These are phyloP conservation scores for Cenopis cana DNA, from an alignment of 2,888 invertebrate species.

Conservation along the genomic window DNA sequence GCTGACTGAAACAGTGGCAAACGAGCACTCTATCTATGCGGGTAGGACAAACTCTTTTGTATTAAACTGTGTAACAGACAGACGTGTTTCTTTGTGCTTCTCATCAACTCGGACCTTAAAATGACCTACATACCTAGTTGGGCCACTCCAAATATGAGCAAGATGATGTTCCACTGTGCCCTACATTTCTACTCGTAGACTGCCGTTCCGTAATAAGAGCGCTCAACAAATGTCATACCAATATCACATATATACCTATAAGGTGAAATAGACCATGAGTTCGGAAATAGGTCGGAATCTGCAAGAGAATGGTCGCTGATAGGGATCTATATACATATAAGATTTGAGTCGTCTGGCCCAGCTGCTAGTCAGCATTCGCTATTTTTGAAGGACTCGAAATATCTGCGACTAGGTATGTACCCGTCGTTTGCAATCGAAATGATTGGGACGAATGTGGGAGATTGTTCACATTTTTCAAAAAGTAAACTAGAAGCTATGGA, in stretches of 20 bases:
- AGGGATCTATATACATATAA: not conserved
- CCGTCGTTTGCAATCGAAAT: not conserved
- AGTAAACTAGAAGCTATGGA: too few species aligned
- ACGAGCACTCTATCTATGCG: too few species aligned
- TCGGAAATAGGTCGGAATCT: constrained; percentile 16
- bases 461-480: too few species aligned
- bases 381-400: not conserved
- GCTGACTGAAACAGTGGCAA: not conserved
- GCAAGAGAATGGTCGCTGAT: constrained; percentile 9
- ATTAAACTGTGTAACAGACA: too few species aligned
- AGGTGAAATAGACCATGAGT: not conserved
- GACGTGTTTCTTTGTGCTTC: too few species aligned
- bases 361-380: not conserved
- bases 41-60: too few species aligned
- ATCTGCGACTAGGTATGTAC: not conserved
- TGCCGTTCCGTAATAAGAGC: not conserved
- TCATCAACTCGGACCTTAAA: too few species aligned
- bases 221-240: not conserved
- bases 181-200: not conserved
- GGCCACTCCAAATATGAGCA: not conserved
- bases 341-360: not conserved
- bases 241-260: not conserved
- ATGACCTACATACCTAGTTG: too few species aligned
- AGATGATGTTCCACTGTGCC: not conserved
- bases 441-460: too few species aligned